Percentiles rank a stretch among this genome's conserved stretches.
These are phyloP conservation scores for Channa striata DNA, from an alignment of 2,797 vertebrate species.

Conservation along the genomic window DNA sequence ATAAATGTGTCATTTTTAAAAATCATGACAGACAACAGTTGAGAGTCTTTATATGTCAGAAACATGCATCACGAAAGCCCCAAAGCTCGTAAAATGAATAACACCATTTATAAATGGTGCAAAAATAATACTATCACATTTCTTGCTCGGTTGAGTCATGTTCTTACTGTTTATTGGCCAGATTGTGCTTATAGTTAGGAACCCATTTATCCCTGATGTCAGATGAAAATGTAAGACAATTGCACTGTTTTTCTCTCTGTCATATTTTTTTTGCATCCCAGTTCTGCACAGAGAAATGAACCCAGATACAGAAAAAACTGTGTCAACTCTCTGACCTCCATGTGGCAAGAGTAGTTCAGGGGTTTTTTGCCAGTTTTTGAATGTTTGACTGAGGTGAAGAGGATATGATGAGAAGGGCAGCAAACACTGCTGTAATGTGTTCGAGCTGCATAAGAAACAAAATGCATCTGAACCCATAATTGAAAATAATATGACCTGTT, in stretches of 20 bases:
- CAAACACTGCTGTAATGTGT: slow-evolving; percentile 10
- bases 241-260: slow-evolving; percentile 31
- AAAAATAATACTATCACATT: background rate
- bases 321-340: slow-evolving; percentile 62
- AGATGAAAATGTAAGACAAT: background rate
- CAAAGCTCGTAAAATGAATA: background rate
- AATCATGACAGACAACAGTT: background rate
- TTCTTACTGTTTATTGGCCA: too few species aligned
- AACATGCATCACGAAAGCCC: background rate
- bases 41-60: slow-evolving; percentile 4
- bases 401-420: slow-evolving; percentile 27
- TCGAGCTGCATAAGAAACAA: background rate
- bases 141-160: background rate
- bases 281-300: slow-evolving; percentile 42
- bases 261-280: slow-evolving; percentile 27
- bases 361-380: slow-evolving; percentile 51
- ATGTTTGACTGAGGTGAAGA: slow-evolving; percentile 54
- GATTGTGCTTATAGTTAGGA: too few species aligned
- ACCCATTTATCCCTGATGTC: background rate
- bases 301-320: slow-evolving; percentile 47
- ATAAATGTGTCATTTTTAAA: slow-evolving; percentile 24
- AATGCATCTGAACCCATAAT: background rate
- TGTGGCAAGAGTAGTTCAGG: slow-evolving; percentile 52
- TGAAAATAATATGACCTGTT: background rate
- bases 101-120: background rate